These are phyloP conservation scores for Eueides isabella DNA, from an alignment of 1,140 invertebrate species.

Conservation along the genomic window DNA sequence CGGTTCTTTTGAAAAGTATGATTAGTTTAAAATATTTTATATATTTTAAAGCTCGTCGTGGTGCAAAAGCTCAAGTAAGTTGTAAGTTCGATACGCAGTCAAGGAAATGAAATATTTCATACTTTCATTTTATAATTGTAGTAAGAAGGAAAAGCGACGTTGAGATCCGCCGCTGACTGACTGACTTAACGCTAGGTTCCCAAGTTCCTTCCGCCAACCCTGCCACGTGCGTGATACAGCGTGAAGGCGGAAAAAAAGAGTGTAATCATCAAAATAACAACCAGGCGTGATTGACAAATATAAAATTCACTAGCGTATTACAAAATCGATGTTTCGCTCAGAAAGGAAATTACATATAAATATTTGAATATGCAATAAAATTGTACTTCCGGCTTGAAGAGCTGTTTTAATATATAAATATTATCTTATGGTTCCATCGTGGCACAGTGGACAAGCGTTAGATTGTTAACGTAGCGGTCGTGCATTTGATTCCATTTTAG, in stretches of 20 bases:
- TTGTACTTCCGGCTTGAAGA: not conserved
- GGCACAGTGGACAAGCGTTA: too few relatives aligned
- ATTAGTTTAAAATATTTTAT: not conserved
- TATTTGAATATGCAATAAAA: constrained; percentile 19
- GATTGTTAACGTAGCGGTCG: too few relatives aligned
- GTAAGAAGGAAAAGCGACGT: too few relatives aligned
- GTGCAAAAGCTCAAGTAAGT: too few relatives aligned
- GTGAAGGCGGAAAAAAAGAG: not conserved
- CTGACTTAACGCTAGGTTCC: too few relatives aligned
- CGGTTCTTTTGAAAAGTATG: not conserved
- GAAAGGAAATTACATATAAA: constrained; percentile 15
- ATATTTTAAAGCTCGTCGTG: not conserved
- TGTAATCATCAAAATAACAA: not conserved
- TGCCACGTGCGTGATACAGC: too few relatives aligned
- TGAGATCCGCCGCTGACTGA: too few relatives aligned
- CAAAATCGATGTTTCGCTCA: constrained; percentile 11
- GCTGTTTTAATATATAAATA: constrained; percentile 11
- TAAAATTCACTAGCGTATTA: constrained; percentile 2
- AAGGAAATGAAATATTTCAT: not conserved
- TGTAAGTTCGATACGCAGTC: too few relatives aligned
- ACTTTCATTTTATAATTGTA: not conserved
- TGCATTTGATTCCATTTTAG: too few relatives aligned
- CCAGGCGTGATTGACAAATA: constrained; percentile 11
- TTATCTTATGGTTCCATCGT: not conserved
- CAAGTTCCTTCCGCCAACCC: too few relatives aligned